Evolutionary conservation across 1,140 invertebrate species (phyloP), one percentile per base, ranked within the genome.

Genomic region (Panagrolaimus sp.): DNA sequence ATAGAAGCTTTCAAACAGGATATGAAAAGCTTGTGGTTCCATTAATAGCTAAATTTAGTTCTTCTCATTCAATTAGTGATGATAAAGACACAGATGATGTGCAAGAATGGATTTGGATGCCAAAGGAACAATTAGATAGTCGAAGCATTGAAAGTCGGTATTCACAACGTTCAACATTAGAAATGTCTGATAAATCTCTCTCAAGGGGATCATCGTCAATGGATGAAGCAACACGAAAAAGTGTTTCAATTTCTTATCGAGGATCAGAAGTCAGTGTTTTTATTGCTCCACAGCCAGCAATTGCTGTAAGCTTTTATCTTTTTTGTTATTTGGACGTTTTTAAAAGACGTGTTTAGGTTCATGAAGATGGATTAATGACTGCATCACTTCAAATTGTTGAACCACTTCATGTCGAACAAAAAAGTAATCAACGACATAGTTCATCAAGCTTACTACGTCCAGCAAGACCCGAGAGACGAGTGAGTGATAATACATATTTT

Each of bases 21-120:
- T 71, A 71, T 61, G 70, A 71, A 51, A 71, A 71, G 16, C 31
- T 71, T 13, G 70, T 71, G 16, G 48, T 64, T 44, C 70, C 70
- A 25, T 64, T 71, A 38, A 14, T 71, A 43, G 70, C 70, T 25
- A 46, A 47, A 45, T 48, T 71, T 66, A 71, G 51, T 42, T 71
- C 70, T 7, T 65, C 25, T 63, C 23, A 25, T 43, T 63, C 51
- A 9, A 25, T 71, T 16, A 45, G 16, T 20, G 73, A 27, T 53
- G 69, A 71, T 16, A 72, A 66, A 38, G 67, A 45, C 20, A 25
- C 16, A 46, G 27, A 63, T 13, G 23, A 43, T 43, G 20, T 42
- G 1, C 23, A 71, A 20, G 70, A 71, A 53, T 71, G 68, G 68
- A 51, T 71, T 16, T 71, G 70, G 70, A 11, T 71, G 31, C 46